phyloP scores from a whole-genome alignment of 2,888 invertebrate genomes.

The Parnassius smintheus region DNA sequence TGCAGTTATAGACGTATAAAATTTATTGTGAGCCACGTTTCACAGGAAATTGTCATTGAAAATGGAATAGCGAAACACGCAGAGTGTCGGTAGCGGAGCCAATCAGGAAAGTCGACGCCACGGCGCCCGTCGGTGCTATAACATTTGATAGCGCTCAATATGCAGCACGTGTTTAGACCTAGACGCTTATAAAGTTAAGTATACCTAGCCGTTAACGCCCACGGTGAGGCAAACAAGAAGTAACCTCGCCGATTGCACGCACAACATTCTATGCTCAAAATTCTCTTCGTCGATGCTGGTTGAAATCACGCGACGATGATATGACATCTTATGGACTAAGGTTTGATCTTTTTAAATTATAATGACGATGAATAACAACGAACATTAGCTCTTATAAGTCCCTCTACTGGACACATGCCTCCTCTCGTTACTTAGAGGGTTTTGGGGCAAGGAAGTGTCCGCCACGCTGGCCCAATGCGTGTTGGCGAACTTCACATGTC shows the following conservation, averaged over 20 bases:
- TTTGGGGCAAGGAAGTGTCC: too few relatives aligned
- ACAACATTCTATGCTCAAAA: conserved; percentile 21
- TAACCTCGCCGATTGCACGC: conserved; percentile 12
- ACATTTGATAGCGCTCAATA: conserved; percentile 68
- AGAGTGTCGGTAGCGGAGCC: conserved; percentile 46
- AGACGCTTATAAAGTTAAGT: conserved; percentile 26
- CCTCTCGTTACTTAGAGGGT: too few relatives aligned
- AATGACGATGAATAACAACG: too few relatives aligned
- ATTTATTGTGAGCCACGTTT: conserved; percentile 40
- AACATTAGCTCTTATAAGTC: too few relatives aligned
- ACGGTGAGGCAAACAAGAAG: conserved; percentile 10
- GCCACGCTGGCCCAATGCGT: too few relatives aligned
- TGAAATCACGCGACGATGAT: too few relatives aligned
- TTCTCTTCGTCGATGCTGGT: not conserved
- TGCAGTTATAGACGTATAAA: conserved; percentile 28
- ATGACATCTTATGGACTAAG: too few relatives aligned
- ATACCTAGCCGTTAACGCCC: conserved; percentile 25
- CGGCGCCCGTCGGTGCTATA: conserved; percentile 67
- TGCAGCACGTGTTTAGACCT: conserved; percentile 28
- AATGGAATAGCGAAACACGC: not conserved
- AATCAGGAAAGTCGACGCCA: conserved; percentile 56
- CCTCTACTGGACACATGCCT: too few relatives aligned
- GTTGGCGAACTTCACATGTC: too few relatives aligned
- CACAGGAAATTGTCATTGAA: conserved; percentile 64
- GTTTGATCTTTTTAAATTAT: too few relatives aligned